Evolutionary conservation across 2,888 invertebrate genomes (phyloP).

Genomic region (Hemicrepidius hirtus): DNA sequence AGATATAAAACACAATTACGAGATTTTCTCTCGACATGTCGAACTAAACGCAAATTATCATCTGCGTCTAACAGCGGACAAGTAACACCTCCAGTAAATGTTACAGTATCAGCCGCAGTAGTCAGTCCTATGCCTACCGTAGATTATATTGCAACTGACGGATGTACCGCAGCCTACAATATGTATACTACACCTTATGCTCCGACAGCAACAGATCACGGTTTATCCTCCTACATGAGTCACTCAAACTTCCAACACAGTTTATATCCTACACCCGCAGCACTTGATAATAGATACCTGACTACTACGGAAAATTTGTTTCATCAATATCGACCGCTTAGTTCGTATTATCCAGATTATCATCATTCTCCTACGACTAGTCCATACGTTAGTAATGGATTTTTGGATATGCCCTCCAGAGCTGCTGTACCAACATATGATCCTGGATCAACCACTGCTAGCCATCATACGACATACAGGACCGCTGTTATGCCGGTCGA

Average conservation of each 20-base stretch:
- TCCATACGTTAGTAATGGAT: conserved; percentile 86
- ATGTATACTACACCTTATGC: conserved; percentile 89
- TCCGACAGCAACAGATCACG: conserved; percentile 78
- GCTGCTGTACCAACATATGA: conserved; percentile 79
- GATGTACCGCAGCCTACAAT: conserved; percentile 83
- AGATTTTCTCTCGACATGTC: conserved; percentile 94
- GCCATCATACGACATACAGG: conserved; percentile 71
- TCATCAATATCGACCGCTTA: conserved; percentile 92
- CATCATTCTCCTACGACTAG: conserved; percentile 81
- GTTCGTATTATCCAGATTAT: conserved; percentile 87
- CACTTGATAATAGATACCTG: conserved; percentile 79
- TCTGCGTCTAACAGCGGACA: conserved; percentile 67
- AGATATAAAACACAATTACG: conserved; percentile 95
- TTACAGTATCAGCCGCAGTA: conserved; percentile 75
- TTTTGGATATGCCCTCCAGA: conserved; percentile 84
- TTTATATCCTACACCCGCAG: conserved; percentile 74
- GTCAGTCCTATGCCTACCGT: conserved; percentile 77
- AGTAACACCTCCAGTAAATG: conserved; percentile 70
- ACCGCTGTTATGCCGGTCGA: conserved; percentile 72
- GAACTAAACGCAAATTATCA: conserved; percentile 79
- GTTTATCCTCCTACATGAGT: conserved; percentile 78
- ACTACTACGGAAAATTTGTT: conserved; percentile 89
- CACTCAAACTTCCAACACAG: conserved; percentile 82
- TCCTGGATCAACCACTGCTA: conserved; percentile 66
- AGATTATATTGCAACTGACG: conserved; percentile 81